Conservation (phyloP, 2,113 vertebrate genomes). For the Oncorhynchus keta region DNA sequence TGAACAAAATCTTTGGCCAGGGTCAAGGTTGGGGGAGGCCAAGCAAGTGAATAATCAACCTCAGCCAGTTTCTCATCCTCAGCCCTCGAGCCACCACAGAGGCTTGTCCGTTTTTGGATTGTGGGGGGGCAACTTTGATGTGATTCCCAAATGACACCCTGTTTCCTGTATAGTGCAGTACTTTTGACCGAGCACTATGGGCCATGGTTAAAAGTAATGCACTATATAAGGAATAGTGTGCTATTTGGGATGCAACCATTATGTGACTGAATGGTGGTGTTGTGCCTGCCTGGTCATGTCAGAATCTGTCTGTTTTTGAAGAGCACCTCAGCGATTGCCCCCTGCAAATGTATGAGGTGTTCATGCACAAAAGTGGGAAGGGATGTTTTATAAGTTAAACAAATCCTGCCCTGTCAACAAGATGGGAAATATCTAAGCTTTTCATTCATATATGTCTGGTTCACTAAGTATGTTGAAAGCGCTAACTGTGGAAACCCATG, state of each 20-base stretch:
- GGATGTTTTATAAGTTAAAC: not conserved
- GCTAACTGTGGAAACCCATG: conserved; percentile 34
- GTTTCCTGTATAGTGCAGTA: too few relatives aligned
- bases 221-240: too few relatives aligned
- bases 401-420: conserved; percentile 26
- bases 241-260: too few relatives aligned
- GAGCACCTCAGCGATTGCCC: conserved; percentile 33
- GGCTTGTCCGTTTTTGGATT: not conserved
- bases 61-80: conserved; percentile 21
- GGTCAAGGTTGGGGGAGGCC: conserved; percentile 31
- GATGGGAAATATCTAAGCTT: conserved; percentile 50
- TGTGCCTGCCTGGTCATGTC: conserved; percentile 26
- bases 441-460: conserved; percentile 32
- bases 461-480: conserved; percentile 13
- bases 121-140: conserved; percentile 9
- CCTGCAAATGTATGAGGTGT: not conserved
- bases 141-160: too few relatives aligned
- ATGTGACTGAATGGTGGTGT: conserved; percentile 20
- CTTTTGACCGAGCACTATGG: too few relatives aligned
- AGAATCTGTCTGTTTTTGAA: conserved; percentile 17
- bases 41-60: conserved; percentile 37
- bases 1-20: conserved; percentile 46
- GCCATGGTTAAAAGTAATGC: too few relatives aligned
- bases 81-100: not conserved
- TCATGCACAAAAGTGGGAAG: not conserved